Evolutionary conservation across 2,888 invertebrate genomes (phyloP).

Genomic region (Acrobasis repandana): DNA sequence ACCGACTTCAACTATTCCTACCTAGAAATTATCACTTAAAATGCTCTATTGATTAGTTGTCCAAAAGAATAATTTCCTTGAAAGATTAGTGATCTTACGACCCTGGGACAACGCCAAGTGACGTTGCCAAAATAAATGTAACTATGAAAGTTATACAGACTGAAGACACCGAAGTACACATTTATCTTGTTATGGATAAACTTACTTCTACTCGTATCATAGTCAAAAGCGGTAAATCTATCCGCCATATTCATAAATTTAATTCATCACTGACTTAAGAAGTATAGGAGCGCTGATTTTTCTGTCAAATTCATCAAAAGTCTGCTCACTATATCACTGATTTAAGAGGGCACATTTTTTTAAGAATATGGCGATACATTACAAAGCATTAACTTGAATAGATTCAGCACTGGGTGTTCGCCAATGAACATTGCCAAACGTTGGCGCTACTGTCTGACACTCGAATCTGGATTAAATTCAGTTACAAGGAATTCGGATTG

Average conservation of each 20-base stretch:
- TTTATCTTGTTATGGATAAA: neutral
- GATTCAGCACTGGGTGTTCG: conserved; percentile 53
- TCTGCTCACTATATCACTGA: no score
- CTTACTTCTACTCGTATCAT: neutral
- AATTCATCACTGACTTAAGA: no score
- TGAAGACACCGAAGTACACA: neutral
- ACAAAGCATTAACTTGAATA: neutral
- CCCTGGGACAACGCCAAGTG: conserved; percentile 39
- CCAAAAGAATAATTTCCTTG: conserved; percentile 44
- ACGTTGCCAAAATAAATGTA: conserved; percentile 52
- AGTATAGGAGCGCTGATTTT: no score
- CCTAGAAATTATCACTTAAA: conserved; percentile 35
- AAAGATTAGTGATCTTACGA: conserved; percentile 39
- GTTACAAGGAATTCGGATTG: conserved; percentile 39
- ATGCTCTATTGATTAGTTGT: conserved; percentile 28
- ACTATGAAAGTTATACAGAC: conserved; percentile 41
- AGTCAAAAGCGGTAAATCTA: neutral
- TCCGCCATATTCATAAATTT: no score
- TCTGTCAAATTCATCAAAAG: no score
- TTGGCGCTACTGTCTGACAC: conserved; percentile 51
- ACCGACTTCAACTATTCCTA: conserved; percentile 45
- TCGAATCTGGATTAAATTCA: conserved; percentile 43
- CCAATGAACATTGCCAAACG: conserved; percentile 71
- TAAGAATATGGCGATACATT: neutral
- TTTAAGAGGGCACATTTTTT: no score